Conservation (phyloP, 2,797 vertebrate genomes). For the Toxotes lorentzi region DNA sequence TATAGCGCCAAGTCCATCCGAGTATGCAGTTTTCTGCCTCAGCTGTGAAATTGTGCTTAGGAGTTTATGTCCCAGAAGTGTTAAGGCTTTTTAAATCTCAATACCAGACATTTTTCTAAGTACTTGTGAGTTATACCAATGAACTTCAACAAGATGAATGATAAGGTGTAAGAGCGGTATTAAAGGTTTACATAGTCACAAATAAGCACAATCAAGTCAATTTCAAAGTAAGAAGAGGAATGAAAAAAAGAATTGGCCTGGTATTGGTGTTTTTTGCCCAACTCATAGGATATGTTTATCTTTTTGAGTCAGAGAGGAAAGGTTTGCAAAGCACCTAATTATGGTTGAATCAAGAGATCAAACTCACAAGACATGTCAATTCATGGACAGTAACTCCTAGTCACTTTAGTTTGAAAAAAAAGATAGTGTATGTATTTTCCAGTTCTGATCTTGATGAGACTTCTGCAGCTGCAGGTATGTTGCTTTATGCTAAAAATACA, state of each 20-base stretch:
- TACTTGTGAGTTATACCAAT: slow-evolving; percentile 71
- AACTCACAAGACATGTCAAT: slow-evolving; percentile 39
- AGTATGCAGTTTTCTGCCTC: slow-evolving; percentile 76
- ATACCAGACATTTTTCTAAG: slow-evolving; percentile 79
- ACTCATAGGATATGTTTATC: slow-evolving; percentile 77
- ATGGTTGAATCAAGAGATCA: slow-evolving; percentile 59
- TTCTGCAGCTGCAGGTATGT: slow-evolving; percentile 41
- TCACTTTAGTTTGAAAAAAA: slow-evolving; percentile 35
- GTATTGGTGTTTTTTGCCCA: slow-evolving; percentile 72
- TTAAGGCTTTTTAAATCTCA: slow-evolving; percentile 87
- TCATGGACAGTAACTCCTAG: slow-evolving; percentile 35
- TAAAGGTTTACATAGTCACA: slow-evolving; percentile 81
- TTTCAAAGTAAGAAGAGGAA: slow-evolving; percentile 78
- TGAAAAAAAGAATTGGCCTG: slow-evolving; percentile 78
- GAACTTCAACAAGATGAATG: slow-evolving; percentile 66
- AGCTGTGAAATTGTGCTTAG: slow-evolving; percentile 87
- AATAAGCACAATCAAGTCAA: slow-evolving; percentile 81
- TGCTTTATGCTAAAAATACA: slow-evolving; percentile 46
- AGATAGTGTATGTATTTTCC: slow-evolving; percentile 27
- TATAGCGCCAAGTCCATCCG: slow-evolving; percentile 69
- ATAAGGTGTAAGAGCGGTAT: slow-evolving; percentile 69
- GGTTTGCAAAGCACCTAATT: slow-evolving; percentile 82
- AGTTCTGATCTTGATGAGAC: slow-evolving; percentile 34
- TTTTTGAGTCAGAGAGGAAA: slow-evolving; percentile 75
- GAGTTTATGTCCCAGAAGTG: slow-evolving; percentile 82